Evolutionary conservation across 2,888 invertebrate species (phyloP), one percentile per base, ranked within the genome.

Genomic region (Drosophila kuntzei): DNA sequence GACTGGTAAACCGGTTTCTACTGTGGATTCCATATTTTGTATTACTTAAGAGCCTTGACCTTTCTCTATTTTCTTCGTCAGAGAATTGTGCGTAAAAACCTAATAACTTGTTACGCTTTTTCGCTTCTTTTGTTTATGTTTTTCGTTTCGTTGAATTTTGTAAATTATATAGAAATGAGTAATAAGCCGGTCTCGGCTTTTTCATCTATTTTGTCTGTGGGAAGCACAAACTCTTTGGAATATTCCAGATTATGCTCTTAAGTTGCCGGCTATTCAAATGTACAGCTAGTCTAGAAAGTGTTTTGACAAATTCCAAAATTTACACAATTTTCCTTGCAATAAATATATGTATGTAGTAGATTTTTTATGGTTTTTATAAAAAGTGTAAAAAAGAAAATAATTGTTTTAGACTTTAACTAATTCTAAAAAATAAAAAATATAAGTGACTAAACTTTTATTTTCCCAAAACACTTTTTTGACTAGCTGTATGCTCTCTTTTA

Each of bases 41-140:
- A 34, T 39, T 34, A 34, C 34, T 57, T 34, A 37, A 37, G 43
- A 32, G 16, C 41, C 94, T 97, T 72, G 94, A 94, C 85, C 95
- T 94, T 0, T 94, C 94, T 47, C 94, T 94, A 27, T 96, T 93
- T 93, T 89, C 95, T 95, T 70, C 50, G 53, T 43, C 64, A 54
- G 34, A 49, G 37, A 37, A 46, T 74, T 70, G 50, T 43, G 65
- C 55, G 76, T 75, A 59, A 61, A 57, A 63, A 37, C 27, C 51
- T 9, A 63, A 53, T 6, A 32, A 22, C 43, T 54, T 34, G 22
- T 27, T 25, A 8, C 14, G 20, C 58, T 57, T 34, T 55, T 57
- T 57, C 53, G 39, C 32, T 47, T 8, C 27, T 55, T 36, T 39
- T 49, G 50, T 63, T 67, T 59, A 62, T 58, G 64, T 53, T 69